Conservation (phyloP, 2,888 invertebrate species). For the Hoplodrina blanda region DNA sequence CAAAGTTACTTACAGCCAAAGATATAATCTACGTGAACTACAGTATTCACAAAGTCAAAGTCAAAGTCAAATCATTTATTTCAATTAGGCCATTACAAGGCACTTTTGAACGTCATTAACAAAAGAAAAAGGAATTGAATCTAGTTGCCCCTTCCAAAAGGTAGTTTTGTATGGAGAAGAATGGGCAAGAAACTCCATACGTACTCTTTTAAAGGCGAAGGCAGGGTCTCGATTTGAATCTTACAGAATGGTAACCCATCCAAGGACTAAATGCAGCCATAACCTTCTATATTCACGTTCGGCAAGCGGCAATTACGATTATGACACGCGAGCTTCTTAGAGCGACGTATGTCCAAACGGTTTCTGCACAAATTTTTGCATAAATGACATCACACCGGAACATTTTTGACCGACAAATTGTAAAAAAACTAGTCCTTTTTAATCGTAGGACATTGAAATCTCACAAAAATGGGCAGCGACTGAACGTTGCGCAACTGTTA, state of each 20-base stretch:
- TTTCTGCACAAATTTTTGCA: constrained; percentile 42
- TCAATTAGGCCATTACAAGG: too few relatives aligned
- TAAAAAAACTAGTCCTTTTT: constrained; percentile 35
- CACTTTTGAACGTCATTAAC: too few relatives aligned
- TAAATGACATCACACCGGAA: constrained; percentile 46
- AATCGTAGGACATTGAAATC: constrained; percentile 19
- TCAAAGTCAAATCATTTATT: too few relatives aligned
- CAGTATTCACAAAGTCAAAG: too few relatives aligned
- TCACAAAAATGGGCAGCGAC: constrained; percentile 42
- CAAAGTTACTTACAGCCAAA: too few relatives aligned
- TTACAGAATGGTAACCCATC: neutral
- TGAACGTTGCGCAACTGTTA: constrained; percentile 44
- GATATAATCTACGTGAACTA: too few relatives aligned
- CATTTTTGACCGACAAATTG: neutral
- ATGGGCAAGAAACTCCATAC: too few relatives aligned
- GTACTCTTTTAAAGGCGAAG: too few relatives aligned
- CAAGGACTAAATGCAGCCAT: neutral
- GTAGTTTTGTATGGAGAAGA: too few relatives aligned
- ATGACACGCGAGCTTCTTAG: neutral
- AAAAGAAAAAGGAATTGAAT: too few relatives aligned
- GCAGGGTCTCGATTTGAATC: neutral
- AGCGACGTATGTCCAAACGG: neutral
- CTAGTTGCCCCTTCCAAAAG: too few relatives aligned
- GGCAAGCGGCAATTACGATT: neutral
- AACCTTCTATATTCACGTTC: neutral